A percentile compares a stretch with the other conserved stretches of the same genome.
Evolutionary conservation across 2,888 invertebrate species (phyloP).

Genomic region (Cactoblastis cactorum): DNA sequence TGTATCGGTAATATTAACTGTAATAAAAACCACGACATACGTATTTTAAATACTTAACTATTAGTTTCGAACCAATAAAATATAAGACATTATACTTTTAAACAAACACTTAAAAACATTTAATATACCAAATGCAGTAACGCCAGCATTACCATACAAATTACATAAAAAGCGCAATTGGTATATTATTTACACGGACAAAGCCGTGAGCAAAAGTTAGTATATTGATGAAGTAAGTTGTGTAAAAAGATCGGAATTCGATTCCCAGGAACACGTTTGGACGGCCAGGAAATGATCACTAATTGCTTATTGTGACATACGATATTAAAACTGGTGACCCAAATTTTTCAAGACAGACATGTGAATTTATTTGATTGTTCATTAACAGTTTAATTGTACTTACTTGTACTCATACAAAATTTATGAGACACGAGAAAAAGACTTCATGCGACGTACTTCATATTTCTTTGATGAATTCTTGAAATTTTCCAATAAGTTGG

Average conservation of each 20-base stretch:
- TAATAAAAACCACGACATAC: too few species aligned
- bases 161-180: too few species aligned
- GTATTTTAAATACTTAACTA: too few species aligned
- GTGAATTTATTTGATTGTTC: slow-evolving; percentile 13
- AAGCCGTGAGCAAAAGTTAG: too few species aligned
- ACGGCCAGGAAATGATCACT: slow-evolving; percentile 10
- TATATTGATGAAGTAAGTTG: too few species aligned
- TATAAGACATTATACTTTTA: too few species aligned
- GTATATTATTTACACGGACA: too few species aligned
- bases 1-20: too few species aligned
- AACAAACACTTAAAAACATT: too few species aligned
- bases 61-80: too few species aligned
- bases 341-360: slow-evolving; percentile 3
- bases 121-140: too few species aligned
- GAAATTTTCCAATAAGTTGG: background rate
- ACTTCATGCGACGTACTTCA: background rate
- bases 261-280: background rate
- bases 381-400: slow-evolving; percentile 2
- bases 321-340: background rate
- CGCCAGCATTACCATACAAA: too few species aligned
- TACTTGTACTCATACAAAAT: slow-evolving; percentile 7
- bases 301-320: slow-evolving; percentile 11
- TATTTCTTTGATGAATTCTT: background rate
- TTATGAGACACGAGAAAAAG: slow-evolving; percentile 6
- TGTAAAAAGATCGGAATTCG: slow-evolving; percentile 8